phyloP scores from a whole-genome alignment of 2,113 vertebrate species.

The Anarrhichthys ocellatus region DNA sequence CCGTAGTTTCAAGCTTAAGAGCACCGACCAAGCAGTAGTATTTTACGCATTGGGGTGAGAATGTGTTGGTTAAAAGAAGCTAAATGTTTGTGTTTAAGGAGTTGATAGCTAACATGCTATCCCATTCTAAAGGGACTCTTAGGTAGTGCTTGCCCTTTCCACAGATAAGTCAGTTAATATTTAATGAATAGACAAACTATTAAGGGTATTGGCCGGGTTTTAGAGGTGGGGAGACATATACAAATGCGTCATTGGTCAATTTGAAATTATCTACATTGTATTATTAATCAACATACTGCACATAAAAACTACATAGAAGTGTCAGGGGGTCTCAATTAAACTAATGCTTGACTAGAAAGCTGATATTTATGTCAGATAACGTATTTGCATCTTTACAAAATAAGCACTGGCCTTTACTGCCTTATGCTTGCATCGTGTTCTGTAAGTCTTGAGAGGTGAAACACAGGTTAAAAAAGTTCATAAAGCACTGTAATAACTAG shows the following conservation, averaged over 20 bases:
- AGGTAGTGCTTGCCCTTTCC: conserved; percentile 3
- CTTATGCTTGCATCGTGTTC: not conserved
- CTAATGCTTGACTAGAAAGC: not conserved
- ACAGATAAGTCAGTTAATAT: not conserved
- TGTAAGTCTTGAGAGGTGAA: not conserved
- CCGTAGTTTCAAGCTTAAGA: too few species aligned
- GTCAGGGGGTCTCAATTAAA: not conserved
- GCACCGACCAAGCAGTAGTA: too few species aligned
- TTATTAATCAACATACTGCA: not conserved
- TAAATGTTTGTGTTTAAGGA: not conserved
- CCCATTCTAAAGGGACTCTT: not conserved
- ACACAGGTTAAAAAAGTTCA: not conserved
- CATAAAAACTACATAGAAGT: not conserved
- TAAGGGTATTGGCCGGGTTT: not conserved
- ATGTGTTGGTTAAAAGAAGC: not conserved
- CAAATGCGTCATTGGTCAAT: not conserved
- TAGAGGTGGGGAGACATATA: not conserved
- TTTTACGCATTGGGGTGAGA: too few species aligned
- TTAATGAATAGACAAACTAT: not conserved
- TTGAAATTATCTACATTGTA: not conserved
- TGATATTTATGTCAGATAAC: not conserved
- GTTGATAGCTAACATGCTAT: conserved; percentile 1
- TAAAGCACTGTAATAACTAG: not conserved
- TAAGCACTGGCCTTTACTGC: not conserved
- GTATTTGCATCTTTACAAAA: not conserved